Base-by-base conservation (phyloP, 1,140 invertebrate genomes). In the Berghia stephanieae region DNA sequence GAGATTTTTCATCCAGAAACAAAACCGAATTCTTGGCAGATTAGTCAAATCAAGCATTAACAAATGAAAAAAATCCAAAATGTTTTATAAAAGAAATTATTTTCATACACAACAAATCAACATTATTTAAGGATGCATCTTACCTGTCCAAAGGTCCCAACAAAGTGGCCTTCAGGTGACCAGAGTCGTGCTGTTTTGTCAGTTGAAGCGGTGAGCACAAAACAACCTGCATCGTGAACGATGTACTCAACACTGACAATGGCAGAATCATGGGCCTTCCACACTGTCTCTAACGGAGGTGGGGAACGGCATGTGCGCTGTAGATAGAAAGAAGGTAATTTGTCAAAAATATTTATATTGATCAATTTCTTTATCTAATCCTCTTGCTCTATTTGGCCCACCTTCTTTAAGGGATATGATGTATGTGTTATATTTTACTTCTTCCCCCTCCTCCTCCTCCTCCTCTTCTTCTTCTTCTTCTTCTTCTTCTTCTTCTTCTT, bases 141-240 rank as follows among this genome's bases (percentile, higher is more conserved):
- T 78, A 88, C 88, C 85, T 89, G 88, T n/a, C 88, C 88, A 81
- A 90, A 89, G 27, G 86, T 88, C 24, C 88, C 88, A 31, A 90
- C 79, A 71, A 82, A 88, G 36, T 88, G 81, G 38, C 88, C 88
- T 34, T 85, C 78, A 8, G 83, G 79, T 27, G 82, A 83, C 87
- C 88, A 90, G 16, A 90, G 80, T 46, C 87, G 79, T 2, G 88
- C 88, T 6, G 87, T 88, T 74, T 85, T 86, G 75, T 90, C 89
- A 13, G 87, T 88, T n/a, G 87, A 88, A 5, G 88, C 88, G 55
- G 82, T 86, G 18, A 89, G 78, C 16, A 90, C 77, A 77, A 86
- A 88, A 6, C 80, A 81, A 16, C 84, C 84, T 6, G 78, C 74
- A 16, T 84, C 81, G 73, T 88, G 84, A 44, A 84, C 76, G 8